Conservation (phyloP, 2,888 invertebrate species). For the Ctenicera cuprea region DNA sequence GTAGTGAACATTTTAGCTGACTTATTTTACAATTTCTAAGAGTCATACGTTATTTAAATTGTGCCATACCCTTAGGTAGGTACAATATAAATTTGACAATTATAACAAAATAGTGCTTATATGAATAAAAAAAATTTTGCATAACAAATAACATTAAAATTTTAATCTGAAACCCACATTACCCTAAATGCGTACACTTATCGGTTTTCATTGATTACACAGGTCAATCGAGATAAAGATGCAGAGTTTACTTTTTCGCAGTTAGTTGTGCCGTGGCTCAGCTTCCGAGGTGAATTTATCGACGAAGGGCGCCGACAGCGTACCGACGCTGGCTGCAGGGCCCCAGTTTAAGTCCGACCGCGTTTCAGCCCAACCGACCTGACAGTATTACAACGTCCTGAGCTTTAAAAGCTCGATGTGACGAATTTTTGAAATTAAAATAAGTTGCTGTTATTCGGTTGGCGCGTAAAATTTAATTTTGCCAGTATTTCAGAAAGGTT, state of each 20-base stretch:
- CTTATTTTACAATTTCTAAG: too few species aligned
- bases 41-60: too few species aligned
- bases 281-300: constrained; percentile 53
- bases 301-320: constrained; percentile 58
- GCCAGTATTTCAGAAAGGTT: neutral
- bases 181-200: neutral
- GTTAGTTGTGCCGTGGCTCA: constrained; percentile 44
- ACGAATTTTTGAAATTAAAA: constrained; percentile 8
- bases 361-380: constrained; percentile 61
- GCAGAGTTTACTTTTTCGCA: constrained; percentile 40
- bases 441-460: neutral
- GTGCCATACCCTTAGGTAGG: too few species aligned
- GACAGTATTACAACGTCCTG: constrained; percentile 61
- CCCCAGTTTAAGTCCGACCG: constrained; percentile 66
- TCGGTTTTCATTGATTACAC: neutral
- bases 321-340: constrained; percentile 66
- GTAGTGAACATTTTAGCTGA: too few species aligned
- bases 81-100: too few species aligned
- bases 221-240: constrained; percentile 40
- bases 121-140: too few species aligned
- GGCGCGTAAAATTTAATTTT: neutral
- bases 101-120: too few species aligned
- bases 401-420: constrained; percentile 51
- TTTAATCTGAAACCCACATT: too few species aligned
- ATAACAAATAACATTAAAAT: too few species aligned